Conservation (phyloP, 2,113 vertebrate genomes). For the Hucho hucho region DNA sequence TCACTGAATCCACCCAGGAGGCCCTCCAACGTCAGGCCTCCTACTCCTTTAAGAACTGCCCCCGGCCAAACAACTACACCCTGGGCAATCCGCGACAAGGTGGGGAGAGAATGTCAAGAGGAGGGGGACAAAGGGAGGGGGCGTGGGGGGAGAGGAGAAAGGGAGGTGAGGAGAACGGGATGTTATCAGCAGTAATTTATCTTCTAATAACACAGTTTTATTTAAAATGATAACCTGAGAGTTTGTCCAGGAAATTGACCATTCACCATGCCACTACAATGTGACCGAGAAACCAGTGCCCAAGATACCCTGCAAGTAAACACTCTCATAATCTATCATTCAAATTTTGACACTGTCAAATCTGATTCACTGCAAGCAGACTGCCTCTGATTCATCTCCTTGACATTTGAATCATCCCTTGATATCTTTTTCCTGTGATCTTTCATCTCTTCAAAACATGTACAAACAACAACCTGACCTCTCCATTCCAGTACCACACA, state of each 20-base stretch:
- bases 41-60: constrained; percentile 71
- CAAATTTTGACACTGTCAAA: background rate
- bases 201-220: background rate
- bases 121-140: background rate
- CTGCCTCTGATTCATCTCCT: constrained; percentile 26
- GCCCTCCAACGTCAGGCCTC: constrained; percentile 45
- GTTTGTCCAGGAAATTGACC: constrained; percentile 61
- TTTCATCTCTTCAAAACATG: too few relatives aligned
- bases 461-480: constrained; percentile 12
- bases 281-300: constrained; percentile 62
- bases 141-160: background rate
- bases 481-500: constrained; percentile 35
- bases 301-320: constrained; percentile 78
- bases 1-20: constrained; percentile 65
- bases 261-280: constrained; percentile 69
- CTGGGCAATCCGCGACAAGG: constrained; percentile 70
- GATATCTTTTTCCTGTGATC: constrained; percentile 4
- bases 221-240: background rate
- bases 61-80: constrained; percentile 44
- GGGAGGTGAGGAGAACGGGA: background rate
- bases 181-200: background rate
- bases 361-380: constrained; percentile 28
- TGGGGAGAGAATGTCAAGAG: constrained; percentile 28
- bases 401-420: constrained; percentile 28
- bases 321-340: constrained; percentile 1